phyloP scores from a whole-genome alignment of 1,140 invertebrate species.

The Eupeodes corollae region DNA sequence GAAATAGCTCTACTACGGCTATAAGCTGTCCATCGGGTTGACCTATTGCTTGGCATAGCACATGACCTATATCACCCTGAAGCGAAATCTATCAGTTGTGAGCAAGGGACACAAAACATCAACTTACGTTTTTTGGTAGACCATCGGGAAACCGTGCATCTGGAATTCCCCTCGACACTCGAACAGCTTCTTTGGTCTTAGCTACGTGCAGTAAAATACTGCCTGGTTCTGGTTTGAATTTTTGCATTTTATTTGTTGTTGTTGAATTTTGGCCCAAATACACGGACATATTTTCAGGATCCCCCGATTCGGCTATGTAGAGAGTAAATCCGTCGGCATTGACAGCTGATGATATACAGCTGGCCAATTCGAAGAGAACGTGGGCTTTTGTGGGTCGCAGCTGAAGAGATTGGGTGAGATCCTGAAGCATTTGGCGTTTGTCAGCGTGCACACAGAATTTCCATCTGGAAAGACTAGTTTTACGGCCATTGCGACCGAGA shows the following conservation, averaged over 20 bases:
- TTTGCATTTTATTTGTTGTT: conserved; percentile 17
- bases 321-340: conserved; percentile 47
- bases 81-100: neutral
- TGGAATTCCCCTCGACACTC: conserved; percentile 34
- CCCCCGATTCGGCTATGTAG: conserved; percentile 37
- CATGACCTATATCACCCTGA: conserved; percentile 27
- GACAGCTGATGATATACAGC: conserved; percentile 49
- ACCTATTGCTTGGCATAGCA: conserved; percentile 45
- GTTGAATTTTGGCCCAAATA: conserved; percentile 26
- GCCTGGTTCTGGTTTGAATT: conserved; percentile 19
- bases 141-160: conserved; percentile 42
- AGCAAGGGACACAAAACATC: conserved; percentile 7
- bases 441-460: conserved; percentile 52
- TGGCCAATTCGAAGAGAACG: conserved; percentile 49
- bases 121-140: conserved; percentile 30
- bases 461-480: conserved; percentile 44
- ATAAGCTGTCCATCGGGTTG: conserved; percentile 45
- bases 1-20: conserved; percentile 44
- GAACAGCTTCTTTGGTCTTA: conserved; percentile 37
- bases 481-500: conserved; percentile 32
- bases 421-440: conserved; percentile 50
- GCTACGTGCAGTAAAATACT: conserved; percentile 38
- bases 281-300: conserved; percentile 25
- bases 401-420: conserved; percentile 46
- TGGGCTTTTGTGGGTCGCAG: conserved; percentile 41